These are phyloP conservation scores for Neuroterus valhalla DNA, from an alignment of 1,140 invertebrate species.

Conservation along the genomic window DNA sequence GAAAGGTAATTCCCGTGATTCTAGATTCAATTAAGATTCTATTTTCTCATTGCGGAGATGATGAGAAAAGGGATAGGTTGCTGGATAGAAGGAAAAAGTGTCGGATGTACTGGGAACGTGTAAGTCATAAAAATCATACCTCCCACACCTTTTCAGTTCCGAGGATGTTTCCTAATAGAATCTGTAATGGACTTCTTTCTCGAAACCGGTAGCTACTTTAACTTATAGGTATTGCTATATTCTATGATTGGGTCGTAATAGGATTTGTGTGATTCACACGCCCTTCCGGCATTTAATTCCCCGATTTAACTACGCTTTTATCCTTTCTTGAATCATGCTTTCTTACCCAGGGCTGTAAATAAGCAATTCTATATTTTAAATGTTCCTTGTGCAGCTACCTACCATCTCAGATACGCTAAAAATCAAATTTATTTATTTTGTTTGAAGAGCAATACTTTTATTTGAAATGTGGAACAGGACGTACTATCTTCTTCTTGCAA, in stretches of 20 bases:
- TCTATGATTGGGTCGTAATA: slow-evolving; percentile 7
- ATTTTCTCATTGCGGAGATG: not conserved
- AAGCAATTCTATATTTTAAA: too few relatives aligned
- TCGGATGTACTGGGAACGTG: slow-evolving; percentile 19
- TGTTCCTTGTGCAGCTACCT: too few relatives aligned
- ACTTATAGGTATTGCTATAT: not conserved
- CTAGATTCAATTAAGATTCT: slow-evolving; percentile 23
- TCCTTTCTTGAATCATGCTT: too few relatives aligned
- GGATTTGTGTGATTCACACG: slow-evolving; percentile 23
- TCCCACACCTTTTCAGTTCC: slow-evolving; percentile 16
- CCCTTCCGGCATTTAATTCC: not conserved
- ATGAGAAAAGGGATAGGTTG: not conserved
- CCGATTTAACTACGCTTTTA: not conserved
- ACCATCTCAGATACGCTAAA: too few relatives aligned
- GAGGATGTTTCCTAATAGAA: slow-evolving; percentile 9
- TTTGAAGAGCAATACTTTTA: too few relatives aligned
- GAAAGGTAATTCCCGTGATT: slow-evolving; percentile 20
- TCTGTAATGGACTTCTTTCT: too few relatives aligned
- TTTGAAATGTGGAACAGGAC: not conserved
- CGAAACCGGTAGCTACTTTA: too few relatives aligned
- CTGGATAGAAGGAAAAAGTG: not conserved
- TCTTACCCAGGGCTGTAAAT: too few relatives aligned
- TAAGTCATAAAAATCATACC: slow-evolving; percentile 8
- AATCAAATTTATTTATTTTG: too few relatives aligned
- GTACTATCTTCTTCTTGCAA: not conserved